Conservation (phyloP, 2,113 vertebrate species). For the Fregetta grallaria region DNA sequence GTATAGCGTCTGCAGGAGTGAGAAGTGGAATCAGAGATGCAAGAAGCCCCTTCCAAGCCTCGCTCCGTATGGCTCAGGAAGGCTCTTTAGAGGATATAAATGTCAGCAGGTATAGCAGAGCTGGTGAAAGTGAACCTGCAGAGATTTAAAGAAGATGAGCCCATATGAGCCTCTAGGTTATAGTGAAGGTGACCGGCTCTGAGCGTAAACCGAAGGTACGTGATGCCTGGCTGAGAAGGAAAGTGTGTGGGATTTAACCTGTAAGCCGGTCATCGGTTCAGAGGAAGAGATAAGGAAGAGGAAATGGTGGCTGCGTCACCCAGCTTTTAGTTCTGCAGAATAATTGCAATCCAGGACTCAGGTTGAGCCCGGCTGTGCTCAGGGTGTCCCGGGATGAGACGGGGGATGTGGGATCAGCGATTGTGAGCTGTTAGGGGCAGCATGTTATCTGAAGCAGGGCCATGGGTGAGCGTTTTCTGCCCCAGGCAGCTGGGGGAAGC, state of each 20-base stretch:
- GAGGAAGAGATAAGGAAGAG: neutral
- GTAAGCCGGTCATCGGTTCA: neutral
- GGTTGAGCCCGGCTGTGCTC: rapidly evolving
- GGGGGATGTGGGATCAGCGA: neutral
- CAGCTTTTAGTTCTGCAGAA: neutral
- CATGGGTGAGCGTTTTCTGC: neutral
- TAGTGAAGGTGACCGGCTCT: neutral
- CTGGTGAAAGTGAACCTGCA: neutral
- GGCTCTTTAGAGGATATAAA: neutral
- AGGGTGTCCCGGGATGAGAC: neutral
- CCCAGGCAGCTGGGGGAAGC: no score
- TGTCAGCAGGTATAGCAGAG: neutral
- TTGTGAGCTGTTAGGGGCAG: neutral
- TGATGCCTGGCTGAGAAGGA: neutral
- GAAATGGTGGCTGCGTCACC: rapidly evolving
- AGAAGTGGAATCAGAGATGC: neutral
- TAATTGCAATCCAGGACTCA: rapidly evolving
- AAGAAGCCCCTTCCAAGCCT: neutral
- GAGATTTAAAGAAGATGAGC: neutral
- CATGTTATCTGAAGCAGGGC: neutral
- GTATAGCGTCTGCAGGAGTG: rapidly evolving
- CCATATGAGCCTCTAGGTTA: rapidly evolving
- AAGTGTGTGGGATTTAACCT: neutral
- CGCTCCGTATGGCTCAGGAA: neutral
- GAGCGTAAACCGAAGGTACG: neutral